These are phyloP conservation scores for Thalassaphorura encarpata DNA, from an alignment of 1,140 invertebrate species.

Conservation along the genomic window DNA sequence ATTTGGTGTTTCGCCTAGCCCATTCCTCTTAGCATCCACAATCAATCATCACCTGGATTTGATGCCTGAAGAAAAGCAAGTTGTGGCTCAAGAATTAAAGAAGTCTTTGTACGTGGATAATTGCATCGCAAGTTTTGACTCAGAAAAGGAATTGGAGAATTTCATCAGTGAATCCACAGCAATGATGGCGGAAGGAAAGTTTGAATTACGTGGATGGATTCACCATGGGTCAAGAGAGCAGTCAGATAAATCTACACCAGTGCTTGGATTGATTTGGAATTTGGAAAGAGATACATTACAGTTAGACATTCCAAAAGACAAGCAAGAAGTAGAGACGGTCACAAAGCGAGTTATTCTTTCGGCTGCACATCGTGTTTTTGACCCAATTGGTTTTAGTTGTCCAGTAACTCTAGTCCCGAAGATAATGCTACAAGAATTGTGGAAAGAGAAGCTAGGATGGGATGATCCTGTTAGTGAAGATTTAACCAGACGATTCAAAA, in stretches of 20 bases:
- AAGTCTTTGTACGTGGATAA: conserved; percentile 34
- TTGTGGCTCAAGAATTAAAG: conserved; percentile 14
- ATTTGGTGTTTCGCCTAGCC: conserved; percentile 36
- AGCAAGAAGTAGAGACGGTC: not conserved
- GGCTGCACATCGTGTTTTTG: not conserved
- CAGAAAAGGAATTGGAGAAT: conserved; percentile 18
- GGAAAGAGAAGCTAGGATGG: conserved; percentile 10
- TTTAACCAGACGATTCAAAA: not conserved
- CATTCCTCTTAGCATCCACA: conserved; percentile 35
- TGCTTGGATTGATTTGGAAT: conserved; percentile 33
- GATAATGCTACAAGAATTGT: conserved; percentile 8
- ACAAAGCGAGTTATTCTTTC: conserved; percentile 22
- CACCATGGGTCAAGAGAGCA: not conserved
- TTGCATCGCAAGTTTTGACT: conserved; percentile 29
- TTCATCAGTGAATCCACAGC: conserved; percentile 24
- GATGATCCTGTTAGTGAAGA: conserved; percentile 4
- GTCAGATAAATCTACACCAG: not conserved
- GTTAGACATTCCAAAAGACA: not conserved
- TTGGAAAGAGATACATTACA: conserved; percentile 23
- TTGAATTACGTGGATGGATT: conserved; percentile 32
- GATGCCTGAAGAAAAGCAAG: not conserved
- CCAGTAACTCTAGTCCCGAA: conserved; percentile 1
- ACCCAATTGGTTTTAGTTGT: conserved; percentile 8
- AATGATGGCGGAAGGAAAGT: conserved; percentile 28
- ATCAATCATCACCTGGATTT: conserved; percentile 2